Evolutionary conservation across 2,888 invertebrate species (phyloP), one percentile per base, ranked within the genome.

Genomic region (Himalopsyche japonica): DNA sequence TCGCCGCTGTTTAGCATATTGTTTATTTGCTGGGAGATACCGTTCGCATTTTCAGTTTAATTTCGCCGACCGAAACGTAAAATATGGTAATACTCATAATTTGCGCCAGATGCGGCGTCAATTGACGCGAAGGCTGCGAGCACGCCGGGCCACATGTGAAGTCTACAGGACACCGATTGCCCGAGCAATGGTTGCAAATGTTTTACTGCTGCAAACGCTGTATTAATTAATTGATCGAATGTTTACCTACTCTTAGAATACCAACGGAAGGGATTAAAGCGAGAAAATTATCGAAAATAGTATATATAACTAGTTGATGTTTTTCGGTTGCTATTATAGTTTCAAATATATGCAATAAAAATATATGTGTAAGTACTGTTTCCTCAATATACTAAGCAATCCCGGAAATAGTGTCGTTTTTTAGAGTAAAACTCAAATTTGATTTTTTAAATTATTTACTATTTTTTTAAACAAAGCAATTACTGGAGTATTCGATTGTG

Each of bases 21-120:
- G 70, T 70, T 70, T 70, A 70, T 70, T 70, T 27, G 30, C 70
- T n/a, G 43, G 15, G 43, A 43, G 43, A 10, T 43, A 43, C 43
- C 43, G 70, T 27, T 70, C 70, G 27, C 70, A 30, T 70, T 70
- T 70, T 70, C 76, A 64, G 84, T 81, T 84, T 86, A 83, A 84
- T 84, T 86, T 84, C 76, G 79, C 27, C 81, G 78, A 49, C 86
- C 86, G 81, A 76, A 70, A 70, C 86, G 84, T 86, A 84, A 84
- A 86, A 81, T 83, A 86, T 86, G 86, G 86, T 86, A 86, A 86
- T 86, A 76, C 82, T 81, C 64, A 70, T 85, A 86, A 86, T 86
- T 86, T 83, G 85, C 85, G 85, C 78, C 86, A 86, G 84, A 86
- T 86, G 86, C 57, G 85, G 37, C 79, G 83, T 81, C 83, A 34